Evolutionary conservation across 2,797 vertebrate genomes (phyloP).

Genomic region (Parotocinclus haroldoi): DNA sequence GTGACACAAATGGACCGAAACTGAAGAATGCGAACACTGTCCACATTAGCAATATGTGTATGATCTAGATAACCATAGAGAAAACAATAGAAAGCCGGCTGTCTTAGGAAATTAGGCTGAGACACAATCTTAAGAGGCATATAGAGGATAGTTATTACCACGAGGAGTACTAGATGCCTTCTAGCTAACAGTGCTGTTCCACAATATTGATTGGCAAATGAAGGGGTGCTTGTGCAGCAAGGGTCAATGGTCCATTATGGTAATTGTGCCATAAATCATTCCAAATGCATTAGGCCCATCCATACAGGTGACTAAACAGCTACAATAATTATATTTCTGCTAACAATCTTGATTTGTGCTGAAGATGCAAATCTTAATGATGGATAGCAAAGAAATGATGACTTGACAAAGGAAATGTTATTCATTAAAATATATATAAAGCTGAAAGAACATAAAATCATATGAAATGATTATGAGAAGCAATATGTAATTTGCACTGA

Average conservation of each 20-base stretch:
- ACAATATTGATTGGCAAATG: slow-evolving; percentile 72
- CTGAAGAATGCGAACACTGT: slow-evolving; percentile 3
- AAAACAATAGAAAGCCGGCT: slow-evolving; percentile 54
- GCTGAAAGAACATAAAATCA: no score
- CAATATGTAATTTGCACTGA: no score
- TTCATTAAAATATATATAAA: no score
- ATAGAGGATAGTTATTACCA: slow-evolving; percentile 71
- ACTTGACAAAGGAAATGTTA: no score
- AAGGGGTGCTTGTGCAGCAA: slow-evolving; percentile 75
- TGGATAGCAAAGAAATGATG: no score
- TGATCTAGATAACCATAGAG: slow-evolving; percentile 49
- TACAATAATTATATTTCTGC: slow-evolving; percentile 52
- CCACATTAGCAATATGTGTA: slow-evolving; percentile 1
- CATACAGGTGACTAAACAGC: slow-evolving; percentile 63
- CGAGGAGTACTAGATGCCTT: slow-evolving; percentile 67
- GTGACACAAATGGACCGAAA: background rate
- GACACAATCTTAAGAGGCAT: slow-evolving; percentile 61
- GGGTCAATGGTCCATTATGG: slow-evolving; percentile 71
- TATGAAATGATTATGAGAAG: no score
- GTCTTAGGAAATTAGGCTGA: slow-evolving; percentile 64
- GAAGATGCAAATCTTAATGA: no score
- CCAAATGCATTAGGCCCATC: slow-evolving; percentile 60
- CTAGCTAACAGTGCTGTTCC: slow-evolving; percentile 56
- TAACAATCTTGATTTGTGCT: no score
- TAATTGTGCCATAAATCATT: slow-evolving; percentile 70